These are phyloP conservation scores for Spialia ferax DNA, from an alignment of 2,888 invertebrate genomes.

Conservation along the genomic window DNA sequence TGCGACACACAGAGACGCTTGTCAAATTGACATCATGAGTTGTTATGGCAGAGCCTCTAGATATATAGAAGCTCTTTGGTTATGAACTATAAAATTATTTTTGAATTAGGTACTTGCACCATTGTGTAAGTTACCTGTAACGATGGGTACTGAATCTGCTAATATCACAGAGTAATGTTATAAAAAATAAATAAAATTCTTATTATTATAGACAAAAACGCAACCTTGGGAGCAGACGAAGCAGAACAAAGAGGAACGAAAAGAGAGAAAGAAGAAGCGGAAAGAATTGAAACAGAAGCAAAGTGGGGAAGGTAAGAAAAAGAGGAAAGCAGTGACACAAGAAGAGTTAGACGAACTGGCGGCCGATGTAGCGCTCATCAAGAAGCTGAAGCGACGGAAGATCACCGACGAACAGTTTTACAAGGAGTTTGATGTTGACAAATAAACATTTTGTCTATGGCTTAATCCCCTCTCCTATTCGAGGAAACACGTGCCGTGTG, in stretches of 20 bases:
- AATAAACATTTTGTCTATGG: slow-evolving; percentile 55
- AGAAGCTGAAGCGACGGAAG: slow-evolving; percentile 95
- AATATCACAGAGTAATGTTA: too few species aligned
- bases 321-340: slow-evolving; percentile 83
- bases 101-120: too few species aligned
- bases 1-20: too few species aligned
- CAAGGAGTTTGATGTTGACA: slow-evolving; percentile 84
- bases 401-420: slow-evolving; percentile 89
- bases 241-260: slow-evolving; percentile 89
- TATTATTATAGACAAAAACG: slow-evolving; percentile 75
- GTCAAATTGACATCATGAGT: too few species aligned
- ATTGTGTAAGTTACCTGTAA: too few species aligned
- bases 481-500: too few species aligned
- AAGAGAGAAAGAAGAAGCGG: slow-evolving; percentile 87
- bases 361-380: slow-evolving; percentile 93
- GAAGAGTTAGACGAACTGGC: slow-evolving; percentile 93
- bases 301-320: slow-evolving; percentile 81
- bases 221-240: slow-evolving; percentile 94
- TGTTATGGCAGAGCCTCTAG: too few species aligned
- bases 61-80: too few species aligned
- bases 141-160: too few species aligned
- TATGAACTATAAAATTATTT: too few species aligned
- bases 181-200: too few species aligned
- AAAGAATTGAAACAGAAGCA: slow-evolving; percentile 85
- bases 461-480: too few species aligned